A percentile compares a stretch with the other conserved stretches of the same genome.
phyloP scores from a whole-genome alignment of 2,113 vertebrate species.

The Bubo scandiacus region DNA sequence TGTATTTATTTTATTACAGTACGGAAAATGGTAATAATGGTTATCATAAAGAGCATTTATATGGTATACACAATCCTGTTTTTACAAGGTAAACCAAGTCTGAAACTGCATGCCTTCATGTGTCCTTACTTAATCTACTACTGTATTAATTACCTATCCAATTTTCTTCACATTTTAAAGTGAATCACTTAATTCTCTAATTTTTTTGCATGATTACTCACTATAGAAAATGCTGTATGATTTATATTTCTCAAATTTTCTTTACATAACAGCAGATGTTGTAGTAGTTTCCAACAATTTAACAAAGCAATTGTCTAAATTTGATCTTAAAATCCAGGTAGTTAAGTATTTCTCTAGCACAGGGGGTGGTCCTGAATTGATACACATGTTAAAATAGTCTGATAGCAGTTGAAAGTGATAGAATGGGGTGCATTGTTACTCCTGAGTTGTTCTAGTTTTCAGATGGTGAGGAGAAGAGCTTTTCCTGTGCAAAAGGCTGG shows the following conservation, averaged over 20 bases:
- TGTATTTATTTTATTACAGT: conserved; percentile 90
- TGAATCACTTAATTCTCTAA: neutral
- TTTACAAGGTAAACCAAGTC: conserved; percentile 86
- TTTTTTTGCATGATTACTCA: conserved; percentile 33
- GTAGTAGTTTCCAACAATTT: neutral
- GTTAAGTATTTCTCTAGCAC: neutral
- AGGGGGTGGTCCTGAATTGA: neutral
- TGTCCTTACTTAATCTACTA: neutral
- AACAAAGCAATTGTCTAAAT: neutral
- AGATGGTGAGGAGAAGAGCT: neutral
- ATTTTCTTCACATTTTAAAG: conserved; percentile 29
- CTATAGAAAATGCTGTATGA: neutral
- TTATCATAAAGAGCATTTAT: conserved; percentile 93
- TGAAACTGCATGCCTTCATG: conserved; percentile 61
- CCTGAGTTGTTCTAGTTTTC: neutral
- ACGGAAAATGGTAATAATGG: conserved; percentile 95
- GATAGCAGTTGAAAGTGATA: neutral
- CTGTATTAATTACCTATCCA: neutral
- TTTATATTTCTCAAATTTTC: neutral
- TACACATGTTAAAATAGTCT: neutral
- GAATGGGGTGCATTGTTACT: neutral
- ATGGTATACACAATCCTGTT: conserved; percentile 88
- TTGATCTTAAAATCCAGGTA: neutral
- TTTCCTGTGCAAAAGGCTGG: neutral
- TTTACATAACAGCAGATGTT: neutral